phyloP scores from a whole-genome alignment of 1,140 invertebrate species.

The Apocrypta bakeri region DNA sequence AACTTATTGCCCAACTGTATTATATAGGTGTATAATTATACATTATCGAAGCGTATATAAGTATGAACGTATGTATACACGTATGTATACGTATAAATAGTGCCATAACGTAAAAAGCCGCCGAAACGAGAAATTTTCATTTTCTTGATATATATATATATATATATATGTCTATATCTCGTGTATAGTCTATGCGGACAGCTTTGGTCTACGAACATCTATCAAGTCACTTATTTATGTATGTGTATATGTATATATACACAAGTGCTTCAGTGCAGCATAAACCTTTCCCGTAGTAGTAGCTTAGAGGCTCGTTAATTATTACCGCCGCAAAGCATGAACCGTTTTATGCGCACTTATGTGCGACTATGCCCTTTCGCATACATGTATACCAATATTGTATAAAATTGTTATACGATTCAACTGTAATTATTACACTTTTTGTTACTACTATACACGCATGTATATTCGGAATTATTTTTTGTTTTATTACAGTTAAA shows the following conservation, averaged over 20 bases:
- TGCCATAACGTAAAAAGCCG: neutral
- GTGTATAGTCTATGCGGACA: too few relatives aligned
- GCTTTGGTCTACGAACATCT: too few relatives aligned
- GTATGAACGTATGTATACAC: neutral
- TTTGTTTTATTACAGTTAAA: too few relatives aligned
- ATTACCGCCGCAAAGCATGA: constrained; percentile 7
- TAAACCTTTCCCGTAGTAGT: constrained; percentile 1
- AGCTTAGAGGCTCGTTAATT: constrained; percentile 34
- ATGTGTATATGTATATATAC: neutral
- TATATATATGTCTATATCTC: too few relatives aligned
- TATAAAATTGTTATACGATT: too few relatives aligned
- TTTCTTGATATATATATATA: neutral
- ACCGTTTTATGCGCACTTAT: neutral
- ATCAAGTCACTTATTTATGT: neutral
- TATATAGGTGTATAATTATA: too few relatives aligned
- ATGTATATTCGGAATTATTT: too few relatives aligned
- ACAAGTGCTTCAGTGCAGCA: constrained; percentile 5
- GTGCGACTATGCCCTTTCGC: neutral
- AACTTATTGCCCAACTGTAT: neutral
- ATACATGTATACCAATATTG: too few relatives aligned
- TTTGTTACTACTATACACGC: too few relatives aligned
- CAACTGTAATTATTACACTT: too few relatives aligned
- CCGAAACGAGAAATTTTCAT: neutral
- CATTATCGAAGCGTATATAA: too few relatives aligned
- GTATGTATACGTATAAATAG: neutral